Conservation (phyloP, 2,113 vertebrate species). For the Ictidomys tridecemlineatus region DNA sequence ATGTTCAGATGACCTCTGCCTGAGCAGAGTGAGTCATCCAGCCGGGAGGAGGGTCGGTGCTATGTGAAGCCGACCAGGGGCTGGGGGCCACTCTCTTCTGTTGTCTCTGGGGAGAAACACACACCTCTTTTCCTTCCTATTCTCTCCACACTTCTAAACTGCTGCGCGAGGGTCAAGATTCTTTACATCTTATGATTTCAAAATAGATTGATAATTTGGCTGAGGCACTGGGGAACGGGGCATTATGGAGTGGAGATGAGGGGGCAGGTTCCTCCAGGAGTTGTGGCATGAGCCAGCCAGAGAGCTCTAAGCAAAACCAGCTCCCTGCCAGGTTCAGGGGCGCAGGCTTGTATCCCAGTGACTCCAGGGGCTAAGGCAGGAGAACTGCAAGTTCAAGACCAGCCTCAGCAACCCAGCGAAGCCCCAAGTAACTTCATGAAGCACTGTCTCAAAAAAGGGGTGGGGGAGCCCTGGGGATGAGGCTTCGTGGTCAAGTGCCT, state of each 20-base stretch:
- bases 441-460: no score
- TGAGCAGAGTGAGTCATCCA: neutral
- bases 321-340: no score
- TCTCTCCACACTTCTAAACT: neutral
- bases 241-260: fast-evolving
- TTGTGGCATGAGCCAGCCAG: no score
- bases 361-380: no score
- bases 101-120: conserved; percentile 5
- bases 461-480: no score
- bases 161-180: neutral
- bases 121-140: neutral
- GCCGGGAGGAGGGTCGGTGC: neutral
- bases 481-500: no score
- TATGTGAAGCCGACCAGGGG: neutral
- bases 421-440: no score
- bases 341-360: no score
- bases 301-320: neutral
- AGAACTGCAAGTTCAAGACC: no score
- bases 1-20: conserved; percentile 45
- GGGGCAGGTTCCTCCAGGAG: fast-evolving
- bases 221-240: fast-evolving
- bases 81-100: neutral
- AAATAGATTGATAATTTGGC: neutral
- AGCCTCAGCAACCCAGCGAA: no score
- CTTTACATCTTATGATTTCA: neutral